These are phyloP conservation scores for Furnarius figulus DNA, from an alignment of 2,113 vertebrate genomes.

Conservation along the genomic window DNA sequence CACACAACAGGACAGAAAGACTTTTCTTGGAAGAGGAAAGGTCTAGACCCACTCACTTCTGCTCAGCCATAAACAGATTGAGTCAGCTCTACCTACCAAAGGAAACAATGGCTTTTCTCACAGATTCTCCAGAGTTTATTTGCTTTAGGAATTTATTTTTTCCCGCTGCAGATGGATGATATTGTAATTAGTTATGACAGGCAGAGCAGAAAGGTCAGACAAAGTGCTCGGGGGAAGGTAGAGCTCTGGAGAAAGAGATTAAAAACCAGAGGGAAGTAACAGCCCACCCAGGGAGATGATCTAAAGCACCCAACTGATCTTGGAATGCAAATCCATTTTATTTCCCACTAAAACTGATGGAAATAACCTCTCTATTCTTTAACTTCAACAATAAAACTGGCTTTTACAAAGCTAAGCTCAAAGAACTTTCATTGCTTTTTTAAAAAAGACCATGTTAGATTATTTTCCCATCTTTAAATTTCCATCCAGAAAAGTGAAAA, in stretches of 20 bases:
- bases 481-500: neutral
- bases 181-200: neutral
- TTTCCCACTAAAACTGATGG: neutral
- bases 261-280: neutral
- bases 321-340: conserved; percentile 10
- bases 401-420: neutral
- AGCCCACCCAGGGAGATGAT: neutral
- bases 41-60: neutral
- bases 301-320: conserved; percentile 10
- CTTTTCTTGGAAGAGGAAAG: neutral
- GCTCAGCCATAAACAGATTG: accelerated
- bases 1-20: neutral
- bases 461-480: neutral
- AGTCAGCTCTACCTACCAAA: neutral
- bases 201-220: conserved; percentile 6
- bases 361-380: neutral
- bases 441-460: neutral
- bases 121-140: neutral
- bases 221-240: neutral
- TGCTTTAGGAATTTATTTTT: neutral
- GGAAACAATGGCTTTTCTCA: neutral
- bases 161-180: neutral
- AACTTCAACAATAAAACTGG: neutral
- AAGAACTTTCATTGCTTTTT: neutral
- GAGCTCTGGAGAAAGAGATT: neutral